Evolutionary conservation across 1,140 invertebrate species (phyloP), one percentile per base, ranked within the genome.

Genomic region (Dermatophagoides farinae): DNA sequence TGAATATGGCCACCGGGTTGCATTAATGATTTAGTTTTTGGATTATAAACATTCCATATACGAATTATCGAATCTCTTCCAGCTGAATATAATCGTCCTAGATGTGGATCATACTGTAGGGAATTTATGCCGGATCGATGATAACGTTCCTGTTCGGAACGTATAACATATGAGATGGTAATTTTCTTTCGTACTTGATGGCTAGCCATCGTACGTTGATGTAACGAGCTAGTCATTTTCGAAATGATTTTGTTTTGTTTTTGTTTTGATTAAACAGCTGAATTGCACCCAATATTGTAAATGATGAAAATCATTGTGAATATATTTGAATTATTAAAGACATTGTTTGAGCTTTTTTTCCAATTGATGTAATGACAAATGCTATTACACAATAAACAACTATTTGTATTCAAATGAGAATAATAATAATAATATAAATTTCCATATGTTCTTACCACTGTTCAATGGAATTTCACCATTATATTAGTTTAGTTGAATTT

Each of bases 1-100:
- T 47, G 18, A 2, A 47, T 18, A 47, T 23, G 18, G 46, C 46
- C 9, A 18, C 38, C 53, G 23, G 41, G 53, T n/a, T 11, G 93
- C 74, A 98, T 98, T 14, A 97, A 91, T 95, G 95, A 98, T 73
- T 98, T 95, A 18, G 91, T 97, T 69, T 98, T 95, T 12, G 50
- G 31, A 44, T 25, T 61, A 54, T 71, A 62, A 23, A 68, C 64
- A 67, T 95, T 89, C 89, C 93, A 97, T 70, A 96, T 92, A 58
- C 96, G 78, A 67, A 99, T 96, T 65, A 97, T 95, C 47, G 90
- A 90, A 76, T 99, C 96, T 63, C 92, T 77, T n/a, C 92, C 93
- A 61, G 93, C 95, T 0, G 93, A 92, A 75, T 95, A 98, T 20
- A 98, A 77, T 67, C 90, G 79, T 60, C 88, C 82, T 62, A 88